phyloP scores from a whole-genome alignment of 2,797 vertebrate species.

The Cottoperca gobio region DNA sequence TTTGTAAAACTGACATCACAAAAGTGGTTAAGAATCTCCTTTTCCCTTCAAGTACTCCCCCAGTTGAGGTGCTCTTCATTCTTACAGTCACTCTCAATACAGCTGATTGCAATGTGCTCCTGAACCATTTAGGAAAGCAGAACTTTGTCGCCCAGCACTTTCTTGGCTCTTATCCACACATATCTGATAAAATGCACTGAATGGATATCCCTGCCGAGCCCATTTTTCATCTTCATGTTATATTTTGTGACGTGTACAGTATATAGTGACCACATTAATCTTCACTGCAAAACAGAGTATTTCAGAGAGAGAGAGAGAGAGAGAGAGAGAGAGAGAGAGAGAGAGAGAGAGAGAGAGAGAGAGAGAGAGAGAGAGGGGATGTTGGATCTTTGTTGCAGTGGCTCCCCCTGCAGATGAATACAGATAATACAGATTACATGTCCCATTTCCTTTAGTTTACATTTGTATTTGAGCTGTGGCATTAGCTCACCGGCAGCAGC shows the following conservation, averaged over 20 bases:
- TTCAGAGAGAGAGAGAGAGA: too few species aligned
- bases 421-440: too few species aligned
- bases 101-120: neutral
- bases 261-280: too few species aligned
- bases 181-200: neutral
- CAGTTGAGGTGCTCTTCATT: neutral
- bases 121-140: neutral
- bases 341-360: neutral
- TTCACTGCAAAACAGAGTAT: too few species aligned
- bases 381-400: slow-evolving; percentile 23
- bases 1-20: neutral
- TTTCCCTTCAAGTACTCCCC: neutral
- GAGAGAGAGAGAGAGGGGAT: neutral
- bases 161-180: neutral
- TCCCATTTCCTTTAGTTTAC: too few species aligned
- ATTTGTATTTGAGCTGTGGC: too few species aligned
- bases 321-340: neutral
- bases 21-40: neutral
- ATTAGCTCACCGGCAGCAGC: too few species aligned
- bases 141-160: neutral
- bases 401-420: slow-evolving; percentile 33
- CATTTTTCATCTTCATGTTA: neutral
- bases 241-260: too few species aligned
- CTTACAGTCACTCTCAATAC: neutral
- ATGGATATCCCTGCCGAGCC: neutral